Evolutionary conservation across 2,797 vertebrate species (phyloP).

Genomic region (Halcyon chelicuti): DNA sequence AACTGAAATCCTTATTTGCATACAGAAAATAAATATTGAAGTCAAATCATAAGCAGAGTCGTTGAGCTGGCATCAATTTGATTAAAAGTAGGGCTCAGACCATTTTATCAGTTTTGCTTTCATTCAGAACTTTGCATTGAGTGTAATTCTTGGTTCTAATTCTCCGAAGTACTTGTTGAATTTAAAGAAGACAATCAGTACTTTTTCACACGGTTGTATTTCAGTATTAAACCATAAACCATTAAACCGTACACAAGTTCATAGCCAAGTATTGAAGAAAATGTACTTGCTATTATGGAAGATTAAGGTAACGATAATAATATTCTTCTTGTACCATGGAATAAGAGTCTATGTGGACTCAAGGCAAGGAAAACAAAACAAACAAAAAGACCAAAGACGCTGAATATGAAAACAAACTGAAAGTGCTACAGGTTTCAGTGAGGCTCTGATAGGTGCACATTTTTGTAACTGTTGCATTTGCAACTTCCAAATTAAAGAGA

Average conservation of each 20-base stretch:
- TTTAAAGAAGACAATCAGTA: constrained; percentile 16
- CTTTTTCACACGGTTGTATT: background rate
- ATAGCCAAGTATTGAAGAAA: background rate
- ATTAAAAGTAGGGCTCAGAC: constrained; percentile 38
- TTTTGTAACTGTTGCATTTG: background rate
- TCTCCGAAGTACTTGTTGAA: background rate
- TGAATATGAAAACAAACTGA: background rate
- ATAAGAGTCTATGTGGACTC: background rate
- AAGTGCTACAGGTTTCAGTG: background rate
- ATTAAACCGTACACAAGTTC: background rate
- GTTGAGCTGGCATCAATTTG: constrained; percentile 69
- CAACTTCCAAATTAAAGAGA: background rate
- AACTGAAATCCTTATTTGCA: constrained; percentile 61
- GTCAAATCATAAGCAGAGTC: constrained; percentile 62
- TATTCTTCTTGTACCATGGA: background rate
- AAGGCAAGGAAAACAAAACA: background rate
- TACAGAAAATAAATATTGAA: constrained; percentile 70
- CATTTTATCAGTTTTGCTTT: constrained; percentile 41
- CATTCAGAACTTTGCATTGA: constrained; percentile 21
- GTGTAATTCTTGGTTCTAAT: constrained; percentile 1
- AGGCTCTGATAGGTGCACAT: background rate
- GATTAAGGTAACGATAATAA: background rate
- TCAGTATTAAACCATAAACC: background rate
- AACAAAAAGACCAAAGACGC: background rate
- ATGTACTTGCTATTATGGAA: background rate